Evolutionary conservation across 2,888 invertebrate genomes (phyloP).

Genomic region (Melieria omissa): DNA sequence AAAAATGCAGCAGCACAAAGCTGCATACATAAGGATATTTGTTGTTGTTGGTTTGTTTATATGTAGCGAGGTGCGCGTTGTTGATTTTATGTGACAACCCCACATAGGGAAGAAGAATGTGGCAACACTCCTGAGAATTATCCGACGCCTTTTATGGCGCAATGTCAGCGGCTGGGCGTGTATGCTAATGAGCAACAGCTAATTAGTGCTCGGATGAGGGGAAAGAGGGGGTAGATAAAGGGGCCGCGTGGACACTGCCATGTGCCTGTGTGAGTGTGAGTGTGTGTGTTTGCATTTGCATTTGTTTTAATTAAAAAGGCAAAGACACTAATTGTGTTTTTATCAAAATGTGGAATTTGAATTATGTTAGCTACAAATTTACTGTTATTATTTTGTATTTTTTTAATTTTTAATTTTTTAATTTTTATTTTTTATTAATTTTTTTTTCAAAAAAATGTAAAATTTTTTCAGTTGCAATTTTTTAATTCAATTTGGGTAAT

Average conservation of each 20-base stretch:
- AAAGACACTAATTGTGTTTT: too few species aligned
- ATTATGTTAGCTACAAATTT: too few species aligned
- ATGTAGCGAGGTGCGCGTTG: neutral
- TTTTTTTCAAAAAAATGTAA: too few species aligned
- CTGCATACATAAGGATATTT: too few species aligned
- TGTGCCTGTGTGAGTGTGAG: neutral
- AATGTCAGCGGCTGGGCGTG: constrained; percentile 4
- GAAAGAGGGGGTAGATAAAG: neutral
- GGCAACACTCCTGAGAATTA: constrained; percentile 7
- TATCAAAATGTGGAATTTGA: too few species aligned
- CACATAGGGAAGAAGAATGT: neutral
- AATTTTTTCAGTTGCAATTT: too few species aligned
- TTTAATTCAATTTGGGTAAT: too few species aligned
- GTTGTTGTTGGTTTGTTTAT: constrained; percentile 1
- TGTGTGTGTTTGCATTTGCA: neutral
- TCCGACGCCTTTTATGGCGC: neutral
- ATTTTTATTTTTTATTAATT: too few species aligned
- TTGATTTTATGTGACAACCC: neutral
- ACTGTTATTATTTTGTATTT: too few species aligned
- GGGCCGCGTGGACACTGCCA: constrained; percentile 4
- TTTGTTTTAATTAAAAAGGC: neutral
- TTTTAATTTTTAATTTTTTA: too few species aligned
- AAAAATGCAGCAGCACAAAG: too few species aligned
- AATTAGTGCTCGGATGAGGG: neutral
- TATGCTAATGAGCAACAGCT: constrained; percentile 16